These are phyloP conservation scores for Phorcus lineatus DNA, from an alignment of 2,888 invertebrate genomes.

Conservation along the genomic window DNA sequence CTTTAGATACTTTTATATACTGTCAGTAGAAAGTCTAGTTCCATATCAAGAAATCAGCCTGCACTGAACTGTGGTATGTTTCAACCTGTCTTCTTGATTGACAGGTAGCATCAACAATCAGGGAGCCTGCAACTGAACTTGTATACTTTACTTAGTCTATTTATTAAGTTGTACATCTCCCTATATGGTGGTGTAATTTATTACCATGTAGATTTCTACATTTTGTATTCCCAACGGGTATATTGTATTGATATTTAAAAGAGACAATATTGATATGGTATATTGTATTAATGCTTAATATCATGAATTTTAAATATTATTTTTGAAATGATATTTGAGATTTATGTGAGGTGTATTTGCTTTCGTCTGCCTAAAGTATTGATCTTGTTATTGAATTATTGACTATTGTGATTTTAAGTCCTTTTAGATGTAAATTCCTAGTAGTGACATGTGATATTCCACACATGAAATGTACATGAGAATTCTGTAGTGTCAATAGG, in stretches of 20 bases:
- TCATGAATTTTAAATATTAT: not conserved
- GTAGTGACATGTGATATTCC: not conserved
- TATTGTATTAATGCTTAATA: not conserved
- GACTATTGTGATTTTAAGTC: constrained; percentile 1
- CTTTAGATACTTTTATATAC: too few relatives aligned
- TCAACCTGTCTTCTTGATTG: too few relatives aligned
- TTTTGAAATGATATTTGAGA: constrained; percentile 1
- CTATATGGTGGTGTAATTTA: constrained; percentile 12
- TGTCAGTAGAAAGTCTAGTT: too few relatives aligned
- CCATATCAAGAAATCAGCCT: too few relatives aligned
- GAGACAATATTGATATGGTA: too few relatives aligned
- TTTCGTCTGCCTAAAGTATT: constrained; percentile 5
- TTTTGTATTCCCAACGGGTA: constrained; percentile 18
- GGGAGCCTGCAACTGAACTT: too few relatives aligned
- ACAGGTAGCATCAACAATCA: too few relatives aligned
- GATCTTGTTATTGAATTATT: constrained; percentile 9
- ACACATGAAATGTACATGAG: too few relatives aligned
- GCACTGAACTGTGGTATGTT: too few relatives aligned
- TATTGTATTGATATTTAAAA: constrained; percentile 9
- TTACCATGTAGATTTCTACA: constrained; percentile 1
- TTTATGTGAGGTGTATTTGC: not conserved
- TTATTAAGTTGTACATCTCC: constrained; percentile 15
- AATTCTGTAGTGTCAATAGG: too few relatives aligned
- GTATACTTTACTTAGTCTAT: not conserved
- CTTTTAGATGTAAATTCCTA: constrained; percentile 1